Evolutionary conservation across 2,797 vertebrate genomes (phyloP).

Genomic region (Sebastes hubbsi): DNA sequence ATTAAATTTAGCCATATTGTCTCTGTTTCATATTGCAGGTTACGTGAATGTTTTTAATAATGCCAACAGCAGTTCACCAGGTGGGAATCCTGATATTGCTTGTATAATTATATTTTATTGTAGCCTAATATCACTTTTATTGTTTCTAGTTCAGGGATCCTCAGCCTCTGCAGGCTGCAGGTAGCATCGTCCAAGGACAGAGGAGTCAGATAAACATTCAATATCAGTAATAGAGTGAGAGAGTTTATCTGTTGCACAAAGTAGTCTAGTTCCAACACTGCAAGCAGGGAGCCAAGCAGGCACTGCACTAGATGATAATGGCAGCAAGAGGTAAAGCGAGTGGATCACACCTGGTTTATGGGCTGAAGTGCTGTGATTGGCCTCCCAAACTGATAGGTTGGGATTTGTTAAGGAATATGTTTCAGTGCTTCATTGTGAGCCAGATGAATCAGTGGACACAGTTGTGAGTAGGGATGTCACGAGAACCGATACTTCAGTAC

Average conservation of each 20-base stretch:
- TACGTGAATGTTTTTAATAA: constrained; percentile 33
- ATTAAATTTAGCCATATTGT: constrained; percentile 30
- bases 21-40: constrained; percentile 32
- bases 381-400: not conserved
- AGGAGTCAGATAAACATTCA: not conserved
- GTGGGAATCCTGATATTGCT: constrained; percentile 33
- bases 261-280: not conserved
- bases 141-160: not conserved
- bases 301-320: not conserved
- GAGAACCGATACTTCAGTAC: too few species aligned
- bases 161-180: not conserved
- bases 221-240: not conserved
- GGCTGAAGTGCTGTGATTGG: not conserved
- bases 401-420: not conserved
- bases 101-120: constrained; percentile 32
- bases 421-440: not conserved
- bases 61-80: constrained; percentile 17
- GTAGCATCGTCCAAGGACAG: not conserved
- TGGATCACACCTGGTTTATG: not conserved
- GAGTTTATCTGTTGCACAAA: not conserved
- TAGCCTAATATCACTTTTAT: constrained; percentile 9
- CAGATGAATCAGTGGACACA: not conserved
- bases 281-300: not conserved
- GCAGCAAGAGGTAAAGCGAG: not conserved
- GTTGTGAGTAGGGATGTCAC: too few species aligned